Evolutionary conservation across 2,888 invertebrate species (phyloP).

Genomic region (Cephus runcator): DNA sequence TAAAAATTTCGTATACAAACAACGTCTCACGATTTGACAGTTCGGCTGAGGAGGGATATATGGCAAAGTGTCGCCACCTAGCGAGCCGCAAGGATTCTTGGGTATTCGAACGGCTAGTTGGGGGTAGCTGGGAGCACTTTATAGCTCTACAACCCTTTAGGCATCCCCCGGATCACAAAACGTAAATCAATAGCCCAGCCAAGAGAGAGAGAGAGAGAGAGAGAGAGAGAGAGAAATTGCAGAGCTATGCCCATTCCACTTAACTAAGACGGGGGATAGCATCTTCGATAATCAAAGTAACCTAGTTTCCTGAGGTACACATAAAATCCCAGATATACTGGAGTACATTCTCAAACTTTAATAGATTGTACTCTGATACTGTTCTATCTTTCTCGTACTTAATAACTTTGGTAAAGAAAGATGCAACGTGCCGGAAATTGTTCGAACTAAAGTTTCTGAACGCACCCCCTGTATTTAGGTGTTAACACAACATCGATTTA

Average conservation of each 20-base stretch:
- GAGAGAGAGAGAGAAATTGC: constrained; percentile 5
- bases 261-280: background rate
- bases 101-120: background rate
- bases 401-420: no score
- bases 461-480: background rate
- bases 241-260: constrained; percentile 11
- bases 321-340: background rate
- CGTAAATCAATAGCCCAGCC: constrained; percentile 14
- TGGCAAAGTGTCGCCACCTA: constrained; percentile 28
- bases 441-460: no score
- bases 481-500: background rate
- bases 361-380: no score
- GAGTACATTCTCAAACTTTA: no score
- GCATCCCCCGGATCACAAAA: constrained; percentile 12
- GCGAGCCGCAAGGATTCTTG: constrained; percentile 7
- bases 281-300: background rate
- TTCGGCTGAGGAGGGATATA: constrained; percentile 33
- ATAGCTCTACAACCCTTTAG: constrained; percentile 15
- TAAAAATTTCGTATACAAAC: constrained; percentile 57
- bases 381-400: no score
- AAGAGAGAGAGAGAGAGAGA: background rate
- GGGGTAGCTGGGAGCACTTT: constrained; percentile 10
- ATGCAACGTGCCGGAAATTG: no score
- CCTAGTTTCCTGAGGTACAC: background rate
- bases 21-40: constrained; percentile 55